A percentile compares a stretch with the other conserved stretches of the same genome.
These are phyloP conservation scores for Drosophila longiperda DNA, from an alignment of 2,888 invertebrate species.

Conservation along the genomic window DNA sequence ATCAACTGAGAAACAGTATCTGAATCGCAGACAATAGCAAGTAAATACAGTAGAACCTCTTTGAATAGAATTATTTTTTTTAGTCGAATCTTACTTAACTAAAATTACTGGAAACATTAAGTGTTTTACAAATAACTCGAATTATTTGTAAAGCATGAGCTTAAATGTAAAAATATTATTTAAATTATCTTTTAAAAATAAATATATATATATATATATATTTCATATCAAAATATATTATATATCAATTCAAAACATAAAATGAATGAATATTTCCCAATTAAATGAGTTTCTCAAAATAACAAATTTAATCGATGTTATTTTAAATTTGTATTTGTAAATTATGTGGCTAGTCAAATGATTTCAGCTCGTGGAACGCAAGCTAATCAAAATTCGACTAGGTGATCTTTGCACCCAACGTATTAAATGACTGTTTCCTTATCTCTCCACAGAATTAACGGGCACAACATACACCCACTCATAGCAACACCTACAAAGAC, in stretches of 20 bases:
- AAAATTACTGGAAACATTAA: not conserved
- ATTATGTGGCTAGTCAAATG: not conserved
- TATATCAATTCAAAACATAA: not conserved
- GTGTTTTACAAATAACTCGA: not conserved
- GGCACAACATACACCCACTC: not conserved
- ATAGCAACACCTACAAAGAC: not conserved
- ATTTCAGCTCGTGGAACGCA: not conserved
- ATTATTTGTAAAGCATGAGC: not conserved
- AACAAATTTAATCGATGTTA: not conserved
- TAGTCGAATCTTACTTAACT: not conserved
- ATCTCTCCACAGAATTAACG: slow-evolving; percentile 37
- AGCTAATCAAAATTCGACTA: slow-evolving; percentile 36
- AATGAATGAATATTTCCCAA: not conserved
- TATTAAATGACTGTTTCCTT: slow-evolving; percentile 29
- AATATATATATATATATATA: not conserved
- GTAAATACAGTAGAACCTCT: slow-evolving; percentile 15
- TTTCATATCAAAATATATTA: not conserved
- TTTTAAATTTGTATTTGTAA: not conserved
- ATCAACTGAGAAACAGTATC: slow-evolving; percentile 6
- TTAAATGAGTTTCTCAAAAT: not conserved
- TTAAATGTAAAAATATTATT: not conserved
- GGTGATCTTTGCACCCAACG: slow-evolving; percentile 49
- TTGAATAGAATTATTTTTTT: not conserved
- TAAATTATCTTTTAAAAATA: not conserved
- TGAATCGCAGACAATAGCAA: not conserved